Percentiles rank a stretch among this genome's conserved stretches.
These are phyloP conservation scores for Notechis scutatus DNA, from an alignment of 2,113 vertebrate genomes.

Conservation along the genomic window DNA sequence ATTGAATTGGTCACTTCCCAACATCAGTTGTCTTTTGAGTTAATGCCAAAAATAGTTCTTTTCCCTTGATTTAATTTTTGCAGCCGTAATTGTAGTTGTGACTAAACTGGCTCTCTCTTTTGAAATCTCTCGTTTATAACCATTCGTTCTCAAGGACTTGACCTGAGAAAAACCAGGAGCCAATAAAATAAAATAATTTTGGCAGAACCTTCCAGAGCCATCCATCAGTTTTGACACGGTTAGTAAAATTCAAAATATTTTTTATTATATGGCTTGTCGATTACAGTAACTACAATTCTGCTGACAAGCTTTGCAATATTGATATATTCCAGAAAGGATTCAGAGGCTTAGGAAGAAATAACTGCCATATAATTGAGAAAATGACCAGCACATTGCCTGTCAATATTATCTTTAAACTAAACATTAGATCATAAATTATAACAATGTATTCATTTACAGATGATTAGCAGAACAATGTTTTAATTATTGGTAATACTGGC, in stretches of 20 bases:
- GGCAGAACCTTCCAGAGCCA: background rate
- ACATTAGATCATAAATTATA: background rate
- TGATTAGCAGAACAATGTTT: background rate
- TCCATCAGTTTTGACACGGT: background rate
- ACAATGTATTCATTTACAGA: background rate
- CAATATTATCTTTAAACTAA: constrained; percentile 13
- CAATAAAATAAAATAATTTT: background rate
- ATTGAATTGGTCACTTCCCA: constrained; percentile 47
- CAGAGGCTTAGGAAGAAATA: constrained; percentile 1
- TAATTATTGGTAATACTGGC: background rate
- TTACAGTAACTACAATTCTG: constrained; percentile 34
- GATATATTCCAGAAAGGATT: constrained; percentile 15
- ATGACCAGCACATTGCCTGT: background rate
- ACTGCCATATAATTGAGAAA: constrained; percentile 12
- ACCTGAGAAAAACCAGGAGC: background rate
- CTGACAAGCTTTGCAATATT: constrained; percentile 14
- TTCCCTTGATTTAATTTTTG: constrained; percentile 38
- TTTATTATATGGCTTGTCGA: background rate
- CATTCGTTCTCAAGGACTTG: background rate
- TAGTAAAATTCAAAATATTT: background rate
- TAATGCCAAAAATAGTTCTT: constrained; percentile 48
- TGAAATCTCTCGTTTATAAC: background rate
- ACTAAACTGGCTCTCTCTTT: background rate
- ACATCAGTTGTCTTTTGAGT: constrained; percentile 58
- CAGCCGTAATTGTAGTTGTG: background rate